Conservation (phyloP, 2,797 vertebrate species). For the Sparidentex hasta region DNA sequence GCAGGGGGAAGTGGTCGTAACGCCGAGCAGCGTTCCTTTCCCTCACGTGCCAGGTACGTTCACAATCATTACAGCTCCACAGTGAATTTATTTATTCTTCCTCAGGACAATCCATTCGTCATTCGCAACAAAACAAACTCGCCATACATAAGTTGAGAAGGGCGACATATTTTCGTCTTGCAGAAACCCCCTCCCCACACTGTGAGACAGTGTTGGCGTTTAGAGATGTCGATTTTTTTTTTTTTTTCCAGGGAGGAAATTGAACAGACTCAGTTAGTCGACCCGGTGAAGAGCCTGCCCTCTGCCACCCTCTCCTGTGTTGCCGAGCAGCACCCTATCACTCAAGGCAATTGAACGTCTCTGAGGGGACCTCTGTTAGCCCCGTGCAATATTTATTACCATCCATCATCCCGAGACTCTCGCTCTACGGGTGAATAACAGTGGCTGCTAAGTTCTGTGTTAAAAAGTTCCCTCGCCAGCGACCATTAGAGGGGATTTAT, state of each 20-base stretch:
- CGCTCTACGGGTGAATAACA: slow-evolving; percentile 75
- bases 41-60: slow-evolving; percentile 57
- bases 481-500: slow-evolving; percentile 82
- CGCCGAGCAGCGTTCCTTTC: slow-evolving; percentile 33
- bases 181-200: slow-evolving; percentile 9
- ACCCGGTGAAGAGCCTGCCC: slow-evolving; percentile 70
- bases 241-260: slow-evolving; percentile 69
- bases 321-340: slow-evolving; percentile 80
- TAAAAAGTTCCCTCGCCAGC: slow-evolving; percentile 80
- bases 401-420: slow-evolving; percentile 75
- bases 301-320: slow-evolving; percentile 74
- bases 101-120: slow-evolving; percentile 19
- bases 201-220: slow-evolving; percentile 47
- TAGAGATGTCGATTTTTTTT: slow-evolving; percentile 32
- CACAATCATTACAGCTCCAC: slow-evolving; percentile 21
- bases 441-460: slow-evolving; percentile 78
- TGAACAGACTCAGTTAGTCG: slow-evolving; percentile 72
- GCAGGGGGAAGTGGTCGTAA: slow-evolving; percentile 46
- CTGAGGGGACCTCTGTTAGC: slow-evolving; percentile 82
- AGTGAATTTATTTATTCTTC: neutral
- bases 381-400: slow-evolving; percentile 83
- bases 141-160: slow-evolving; percentile 42
- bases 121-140: slow-evolving; percentile 47
- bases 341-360: slow-evolving; percentile 82
- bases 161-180: neutral